Percentiles rank a stretch among this genome's conserved stretches.
These are phyloP conservation scores for Noturus placidus DNA, from an alignment of 2,113 vertebrate genomes.

Conservation along the genomic window DNA sequence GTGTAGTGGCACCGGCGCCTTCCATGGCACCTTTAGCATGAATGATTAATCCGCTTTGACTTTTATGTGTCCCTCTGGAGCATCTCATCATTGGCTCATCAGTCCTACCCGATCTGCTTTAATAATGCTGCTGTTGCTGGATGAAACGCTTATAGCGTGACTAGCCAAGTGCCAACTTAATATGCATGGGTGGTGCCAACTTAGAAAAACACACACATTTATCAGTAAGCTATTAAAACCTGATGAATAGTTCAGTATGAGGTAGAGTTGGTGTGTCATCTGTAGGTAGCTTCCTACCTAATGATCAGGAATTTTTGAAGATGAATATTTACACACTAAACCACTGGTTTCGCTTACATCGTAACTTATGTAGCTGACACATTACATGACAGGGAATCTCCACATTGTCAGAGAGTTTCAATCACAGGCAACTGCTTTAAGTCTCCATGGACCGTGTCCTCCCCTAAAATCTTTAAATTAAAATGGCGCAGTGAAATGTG, in stretches of 20 bases:
- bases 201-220: not conserved
- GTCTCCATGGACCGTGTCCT: not conserved
- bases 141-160: constrained; percentile 35
- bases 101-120: constrained; percentile 44
- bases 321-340: not conserved
- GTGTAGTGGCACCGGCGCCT: not conserved
- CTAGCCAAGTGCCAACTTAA: not conserved
- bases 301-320: not conserved
- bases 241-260: constrained; percentile 14
- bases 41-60: constrained; percentile 58
- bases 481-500: not conserved
- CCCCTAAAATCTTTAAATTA: not conserved
- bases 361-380: not conserved
- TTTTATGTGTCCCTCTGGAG: constrained; percentile 54
- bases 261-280: not conserved
- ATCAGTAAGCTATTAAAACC: constrained; percentile 12
- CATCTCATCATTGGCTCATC: constrained; percentile 37
- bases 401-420: not conserved
- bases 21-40: constrained; percentile 52
- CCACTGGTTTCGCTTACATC: not conserved
- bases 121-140: constrained; percentile 38
- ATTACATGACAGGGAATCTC: not conserved
- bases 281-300: not conserved
- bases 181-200: constrained; percentile 1
- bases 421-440: not conserved